Percentiles rank a stretch among this genome's conserved stretches.
phyloP scores from a whole-genome alignment of 2,113 vertebrate genomes.

The Mus pahari region DNA sequence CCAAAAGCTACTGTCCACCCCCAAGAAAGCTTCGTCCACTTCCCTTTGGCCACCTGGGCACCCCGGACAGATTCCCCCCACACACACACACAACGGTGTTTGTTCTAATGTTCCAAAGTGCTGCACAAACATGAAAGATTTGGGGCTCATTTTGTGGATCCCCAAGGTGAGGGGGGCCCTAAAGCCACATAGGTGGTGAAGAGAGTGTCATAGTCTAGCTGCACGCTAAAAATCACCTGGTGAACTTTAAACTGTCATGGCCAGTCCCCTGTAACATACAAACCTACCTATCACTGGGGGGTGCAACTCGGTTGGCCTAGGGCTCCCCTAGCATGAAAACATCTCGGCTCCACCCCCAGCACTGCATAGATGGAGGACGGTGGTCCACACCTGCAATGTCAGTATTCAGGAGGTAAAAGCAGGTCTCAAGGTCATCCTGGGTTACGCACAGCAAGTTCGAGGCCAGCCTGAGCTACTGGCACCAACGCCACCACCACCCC shows the following conservation, averaged over 20 bases:
- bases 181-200: neutral
- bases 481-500: neutral
- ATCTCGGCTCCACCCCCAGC: neutral
- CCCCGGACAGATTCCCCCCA: neutral
- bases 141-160: neutral
- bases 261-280: neutral
- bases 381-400: no score
- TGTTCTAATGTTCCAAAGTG: neutral
- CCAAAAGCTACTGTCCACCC: neutral
- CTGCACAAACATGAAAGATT: neutral
- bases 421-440: neutral
- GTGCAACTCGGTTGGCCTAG: no score
- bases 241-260: neutral
- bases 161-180: neutral
- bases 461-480: neutral
- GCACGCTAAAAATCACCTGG: neutral
- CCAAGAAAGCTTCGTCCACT: fast-evolving
- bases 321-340: neutral
- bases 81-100: no score
- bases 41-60: neutral
- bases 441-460: no score
- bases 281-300: neutral
- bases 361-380: neutral
- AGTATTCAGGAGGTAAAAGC: neutral
- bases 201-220: neutral